A percentile compares a stretch with the other conserved stretches of the same genome.
Conservation (phyloP, 2,797 vertebrate genomes). For the Dendrocincla fuliginosa region DNA sequence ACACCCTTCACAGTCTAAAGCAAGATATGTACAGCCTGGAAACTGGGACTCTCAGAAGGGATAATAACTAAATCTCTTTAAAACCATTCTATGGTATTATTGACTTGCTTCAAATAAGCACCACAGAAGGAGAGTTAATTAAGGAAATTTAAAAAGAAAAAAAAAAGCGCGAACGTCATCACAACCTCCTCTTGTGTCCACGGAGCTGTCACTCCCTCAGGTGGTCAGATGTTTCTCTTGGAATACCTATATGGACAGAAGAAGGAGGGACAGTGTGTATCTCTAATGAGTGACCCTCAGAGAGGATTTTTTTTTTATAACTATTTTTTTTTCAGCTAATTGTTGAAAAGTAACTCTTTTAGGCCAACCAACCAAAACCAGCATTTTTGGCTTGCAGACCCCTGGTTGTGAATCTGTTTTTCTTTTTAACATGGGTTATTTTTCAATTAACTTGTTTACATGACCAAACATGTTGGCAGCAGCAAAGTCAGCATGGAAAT, state of each 20-base stretch:
- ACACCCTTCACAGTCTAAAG: neutral
- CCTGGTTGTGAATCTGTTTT: neutral
- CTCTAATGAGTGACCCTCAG: neutral
- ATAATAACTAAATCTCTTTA: neutral
- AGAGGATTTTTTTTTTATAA: neutral
- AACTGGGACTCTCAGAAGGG: neutral
- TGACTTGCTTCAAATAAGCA: neutral
- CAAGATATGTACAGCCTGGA: neutral
- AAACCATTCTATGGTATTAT: neutral
- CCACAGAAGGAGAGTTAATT: neutral
- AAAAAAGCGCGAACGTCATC: neutral
- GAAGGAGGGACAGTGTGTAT: neutral
- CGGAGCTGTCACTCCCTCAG: neutral
- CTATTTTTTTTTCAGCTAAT: neutral
- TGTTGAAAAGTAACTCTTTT: neutral
- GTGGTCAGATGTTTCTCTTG: neutral
- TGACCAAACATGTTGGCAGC: neutral
- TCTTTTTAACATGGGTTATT: neutral
- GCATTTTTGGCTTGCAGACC: neutral
- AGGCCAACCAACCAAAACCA: neutral
- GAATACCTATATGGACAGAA: neutral
- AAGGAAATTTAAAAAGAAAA: neutral
- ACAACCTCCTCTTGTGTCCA: neutral
- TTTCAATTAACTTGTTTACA: constrained; percentile 1
- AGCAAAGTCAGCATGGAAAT: neutral